These are phyloP conservation scores for Uloborus diversus DNA, from an alignment of 1,140 invertebrate species.

Conservation along the genomic window DNA sequence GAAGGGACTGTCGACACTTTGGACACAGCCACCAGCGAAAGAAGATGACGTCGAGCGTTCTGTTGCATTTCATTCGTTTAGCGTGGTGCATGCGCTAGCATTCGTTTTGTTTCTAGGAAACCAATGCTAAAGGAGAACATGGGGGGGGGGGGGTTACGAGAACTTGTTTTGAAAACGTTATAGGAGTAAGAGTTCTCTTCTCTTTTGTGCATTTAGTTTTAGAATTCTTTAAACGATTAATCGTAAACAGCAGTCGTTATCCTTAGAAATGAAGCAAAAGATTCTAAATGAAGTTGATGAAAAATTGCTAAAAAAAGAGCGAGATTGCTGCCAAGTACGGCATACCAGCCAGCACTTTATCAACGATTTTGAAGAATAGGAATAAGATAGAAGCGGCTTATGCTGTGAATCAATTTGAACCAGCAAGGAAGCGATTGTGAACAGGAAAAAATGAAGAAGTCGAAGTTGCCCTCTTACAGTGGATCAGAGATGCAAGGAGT, in stretches of 20 bases:
- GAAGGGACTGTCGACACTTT: no score
- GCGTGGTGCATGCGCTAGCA: no score
- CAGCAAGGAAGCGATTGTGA: background rate
- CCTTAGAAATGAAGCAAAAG: constrained; percentile 6
- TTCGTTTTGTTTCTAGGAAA: no score
- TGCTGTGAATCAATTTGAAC: background rate
- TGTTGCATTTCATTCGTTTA: no score
- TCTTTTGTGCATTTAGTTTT: no score
- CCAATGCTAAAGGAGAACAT: no score
- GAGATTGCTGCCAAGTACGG: background rate
- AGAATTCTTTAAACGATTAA: no score
- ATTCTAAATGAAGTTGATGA: background rate
- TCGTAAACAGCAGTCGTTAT: background rate
- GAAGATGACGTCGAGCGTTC: no score
- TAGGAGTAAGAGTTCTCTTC: no score
- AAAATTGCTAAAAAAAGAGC: background rate
- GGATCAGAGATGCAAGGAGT: background rate
- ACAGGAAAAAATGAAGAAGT: constrained; percentile 1
- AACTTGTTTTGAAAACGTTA: no score
- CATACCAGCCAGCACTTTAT: background rate
- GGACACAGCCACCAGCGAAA: no score
- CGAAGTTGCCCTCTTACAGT: background rate
- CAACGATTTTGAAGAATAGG: background rate
- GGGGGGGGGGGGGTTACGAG: no score
- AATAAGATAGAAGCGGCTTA: background rate